A percentile compares a stretch with the other conserved stretches of the same genome.
phyloP scores from a whole-genome alignment of 1,140 invertebrate species.

The Bombus pyrosoma region DNA sequence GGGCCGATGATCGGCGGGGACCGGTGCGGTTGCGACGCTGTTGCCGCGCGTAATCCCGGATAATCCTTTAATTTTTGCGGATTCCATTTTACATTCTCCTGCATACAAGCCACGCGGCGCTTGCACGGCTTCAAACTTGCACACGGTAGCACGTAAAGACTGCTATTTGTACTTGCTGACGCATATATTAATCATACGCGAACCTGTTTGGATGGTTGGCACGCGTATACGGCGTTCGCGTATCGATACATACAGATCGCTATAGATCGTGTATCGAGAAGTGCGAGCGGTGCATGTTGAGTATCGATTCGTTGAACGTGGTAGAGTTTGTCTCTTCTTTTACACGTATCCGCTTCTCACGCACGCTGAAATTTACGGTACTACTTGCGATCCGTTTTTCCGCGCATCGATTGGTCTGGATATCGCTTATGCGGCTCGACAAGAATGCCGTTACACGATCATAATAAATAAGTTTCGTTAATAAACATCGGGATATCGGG shows the following conservation, averaged over 20 bases:
- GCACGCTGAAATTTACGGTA: neutral
- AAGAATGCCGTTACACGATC: constrained; percentile 2
- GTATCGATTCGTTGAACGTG: neutral
- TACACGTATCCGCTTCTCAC: neutral
- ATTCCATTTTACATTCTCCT: constrained; percentile 57
- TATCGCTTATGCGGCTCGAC: neutral
- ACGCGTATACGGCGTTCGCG: too few species aligned
- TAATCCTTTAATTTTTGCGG: constrained; percentile 77
- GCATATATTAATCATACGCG: constrained; percentile 46
- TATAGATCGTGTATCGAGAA: neutral
- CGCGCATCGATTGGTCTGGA: neutral
- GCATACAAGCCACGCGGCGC: neutral
- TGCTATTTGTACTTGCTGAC: constrained; percentile 27
- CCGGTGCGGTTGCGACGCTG: constrained; percentile 26
- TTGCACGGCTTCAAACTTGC: neutral
- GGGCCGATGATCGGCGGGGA: constrained; percentile 9
- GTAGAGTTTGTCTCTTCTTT: neutral
- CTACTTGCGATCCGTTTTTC: neutral
- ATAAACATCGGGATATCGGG: neutral
- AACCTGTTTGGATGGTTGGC: neutral
- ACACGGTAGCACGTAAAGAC: constrained; percentile 16
- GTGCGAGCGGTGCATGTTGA: neutral
- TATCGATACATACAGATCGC: neutral
- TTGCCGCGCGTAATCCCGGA: constrained; percentile 65
- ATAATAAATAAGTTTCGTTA: constrained; percentile 18